Evolutionary conservation across 2,113 vertebrate genomes (phyloP).

Genomic region (Crotalus tigris): DNA sequence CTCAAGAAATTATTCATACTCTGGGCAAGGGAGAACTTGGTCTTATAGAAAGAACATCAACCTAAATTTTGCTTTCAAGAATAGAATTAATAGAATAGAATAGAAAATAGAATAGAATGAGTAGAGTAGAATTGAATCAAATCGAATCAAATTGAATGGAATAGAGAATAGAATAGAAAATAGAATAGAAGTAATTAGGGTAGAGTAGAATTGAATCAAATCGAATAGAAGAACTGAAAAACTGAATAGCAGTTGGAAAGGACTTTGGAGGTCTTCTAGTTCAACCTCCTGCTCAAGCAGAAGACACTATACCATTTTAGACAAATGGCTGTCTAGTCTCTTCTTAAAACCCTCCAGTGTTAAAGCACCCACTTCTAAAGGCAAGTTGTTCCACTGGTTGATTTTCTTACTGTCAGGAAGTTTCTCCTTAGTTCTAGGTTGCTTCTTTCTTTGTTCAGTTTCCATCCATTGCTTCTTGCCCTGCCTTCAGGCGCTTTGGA

Average conservation of each 20-base stretch:
- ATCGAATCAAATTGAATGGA: too few species aligned
- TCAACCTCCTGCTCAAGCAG: neutral
- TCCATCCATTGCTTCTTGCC: neutral
- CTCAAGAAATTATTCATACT: neutral
- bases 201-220: too few species aligned
- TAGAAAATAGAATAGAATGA: too few species aligned
- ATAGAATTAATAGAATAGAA: neutral
- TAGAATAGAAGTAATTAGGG: too few species aligned
- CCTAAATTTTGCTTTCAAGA: neutral
- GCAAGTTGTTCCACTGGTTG: too few species aligned
- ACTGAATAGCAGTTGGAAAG: too few species aligned
- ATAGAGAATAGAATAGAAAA: too few species aligned
- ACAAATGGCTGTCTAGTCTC: neutral
- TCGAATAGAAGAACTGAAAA: too few species aligned
- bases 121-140: too few species aligned
- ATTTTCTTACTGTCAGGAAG: neutral
- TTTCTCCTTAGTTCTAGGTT: neutral
- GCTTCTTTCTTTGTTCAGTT: neutral
- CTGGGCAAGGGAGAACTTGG: neutral
- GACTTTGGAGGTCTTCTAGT: neutral
- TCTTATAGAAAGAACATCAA: neutral
- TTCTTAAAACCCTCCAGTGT: neutral
- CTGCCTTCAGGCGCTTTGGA: neutral
- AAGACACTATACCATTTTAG: neutral
- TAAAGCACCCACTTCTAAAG: neutral